Conservation (phyloP, 92 coral and sea anemone species). For the Porites divaricata region DNA sequence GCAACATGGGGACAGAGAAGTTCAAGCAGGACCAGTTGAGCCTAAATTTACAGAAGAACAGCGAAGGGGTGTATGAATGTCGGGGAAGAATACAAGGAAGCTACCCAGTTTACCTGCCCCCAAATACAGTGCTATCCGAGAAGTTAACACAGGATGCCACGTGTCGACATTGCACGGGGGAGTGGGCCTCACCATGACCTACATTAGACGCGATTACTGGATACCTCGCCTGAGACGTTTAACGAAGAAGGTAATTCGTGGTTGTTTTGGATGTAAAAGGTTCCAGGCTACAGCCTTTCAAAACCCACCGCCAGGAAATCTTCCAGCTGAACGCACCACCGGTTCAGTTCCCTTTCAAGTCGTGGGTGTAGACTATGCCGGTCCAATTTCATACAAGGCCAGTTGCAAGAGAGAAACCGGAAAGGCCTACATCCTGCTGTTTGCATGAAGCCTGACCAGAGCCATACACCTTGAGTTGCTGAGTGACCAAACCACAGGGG, state of each 20-base stretch:
- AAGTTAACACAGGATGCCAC: slow-evolving; percentile 50
- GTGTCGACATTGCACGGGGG: slow-evolving; percentile 41
- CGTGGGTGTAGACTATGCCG: slow-evolving; percentile 24
- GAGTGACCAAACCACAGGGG: slow-evolving; percentile 28
- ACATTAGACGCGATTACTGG: slow-evolving; percentile 10
- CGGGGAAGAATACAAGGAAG: slow-evolving; percentile 36
- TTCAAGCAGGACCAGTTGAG: slow-evolving; percentile 33
- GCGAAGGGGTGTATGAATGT: slow-evolving; percentile 4
- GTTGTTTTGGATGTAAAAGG: slow-evolving; percentile 46
- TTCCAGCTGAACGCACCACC: slow-evolving; percentile 13
- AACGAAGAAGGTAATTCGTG: slow-evolving; percentile 10
- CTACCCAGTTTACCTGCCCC: neutral
- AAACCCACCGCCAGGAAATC: slow-evolving; percentile 20
- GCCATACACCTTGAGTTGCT: slow-evolving; percentile 24
- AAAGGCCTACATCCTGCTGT: slow-evolving; percentile 26
- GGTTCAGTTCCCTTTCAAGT: slow-evolving; percentile 37
- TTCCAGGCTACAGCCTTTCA: slow-evolving; percentile 15
- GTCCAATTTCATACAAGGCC: neutral
- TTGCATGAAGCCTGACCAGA: slow-evolving; percentile 29
- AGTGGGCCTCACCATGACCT: slow-evolving; percentile 35
- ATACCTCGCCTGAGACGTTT: slow-evolving; percentile 12
- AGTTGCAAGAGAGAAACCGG: neutral
- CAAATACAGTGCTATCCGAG: slow-evolving; percentile 13
- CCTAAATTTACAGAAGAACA: slow-evolving; percentile 23
- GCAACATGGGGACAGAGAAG: slow-evolving; percentile 36